Percentiles rank a stretch among this genome's conserved stretches.
These are phyloP conservation scores for Falcunculus frontatus DNA, from an alignment of 2,113 vertebrate genomes.

Conservation along the genomic window DNA sequence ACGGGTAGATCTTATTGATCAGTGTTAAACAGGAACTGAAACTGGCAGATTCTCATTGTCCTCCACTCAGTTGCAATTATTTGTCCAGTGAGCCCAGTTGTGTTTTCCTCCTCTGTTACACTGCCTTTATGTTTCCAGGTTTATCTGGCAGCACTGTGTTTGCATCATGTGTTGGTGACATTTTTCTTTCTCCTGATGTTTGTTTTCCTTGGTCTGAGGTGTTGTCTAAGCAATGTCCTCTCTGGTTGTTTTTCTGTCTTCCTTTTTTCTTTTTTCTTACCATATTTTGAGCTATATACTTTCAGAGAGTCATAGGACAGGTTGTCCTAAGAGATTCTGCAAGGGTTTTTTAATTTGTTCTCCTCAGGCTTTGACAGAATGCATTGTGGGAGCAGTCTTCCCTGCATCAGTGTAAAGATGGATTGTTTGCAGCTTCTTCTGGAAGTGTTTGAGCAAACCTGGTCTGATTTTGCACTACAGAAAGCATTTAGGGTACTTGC, in stretches of 20 bases:
- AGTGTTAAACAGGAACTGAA: background rate
- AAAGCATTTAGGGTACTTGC: background rate
- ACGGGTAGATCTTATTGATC: background rate
- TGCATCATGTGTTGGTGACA: background rate
- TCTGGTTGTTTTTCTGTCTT: background rate
- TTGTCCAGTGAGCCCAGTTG: background rate
- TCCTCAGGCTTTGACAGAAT: background rate
- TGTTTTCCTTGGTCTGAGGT: background rate
- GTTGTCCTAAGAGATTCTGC: background rate
- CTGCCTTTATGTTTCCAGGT: background rate
- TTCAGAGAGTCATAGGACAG: background rate
- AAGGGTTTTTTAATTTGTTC: background rate
- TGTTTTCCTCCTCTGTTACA: background rate
- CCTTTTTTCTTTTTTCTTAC: background rate
- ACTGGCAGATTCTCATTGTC: background rate
- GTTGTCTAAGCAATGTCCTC: background rate
- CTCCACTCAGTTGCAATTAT: background rate
- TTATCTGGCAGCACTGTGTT: background rate
- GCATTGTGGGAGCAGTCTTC: background rate
- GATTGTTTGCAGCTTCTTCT: background rate
- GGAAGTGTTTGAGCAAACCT: background rate
- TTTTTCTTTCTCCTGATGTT: background rate
- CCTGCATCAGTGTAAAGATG: background rate
- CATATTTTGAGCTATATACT: background rate
- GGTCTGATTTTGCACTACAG: background rate